Conservation (phyloP, 2,888 invertebrate species). For the Parapristionchus giblindavisi region DNA sequence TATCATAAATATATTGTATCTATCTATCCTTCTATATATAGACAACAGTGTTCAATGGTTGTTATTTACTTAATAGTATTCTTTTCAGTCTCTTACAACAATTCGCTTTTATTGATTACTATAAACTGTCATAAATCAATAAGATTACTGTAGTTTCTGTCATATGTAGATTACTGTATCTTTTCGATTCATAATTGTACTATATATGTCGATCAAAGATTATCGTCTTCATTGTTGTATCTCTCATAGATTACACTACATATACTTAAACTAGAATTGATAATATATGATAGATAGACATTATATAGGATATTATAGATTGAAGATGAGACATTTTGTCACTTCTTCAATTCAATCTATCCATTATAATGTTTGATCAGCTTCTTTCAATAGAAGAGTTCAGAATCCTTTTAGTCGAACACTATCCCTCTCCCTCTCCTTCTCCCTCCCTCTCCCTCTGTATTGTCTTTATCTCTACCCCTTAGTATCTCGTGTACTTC, state of each 20-base stretch:
- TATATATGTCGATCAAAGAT: background rate
- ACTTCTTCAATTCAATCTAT: no score
- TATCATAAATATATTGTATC: no score
- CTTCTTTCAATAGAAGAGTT: background rate
- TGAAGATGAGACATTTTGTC: no score
- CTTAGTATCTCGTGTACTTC: background rate
- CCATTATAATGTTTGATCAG: background rate
- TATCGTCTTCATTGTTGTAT: background rate
- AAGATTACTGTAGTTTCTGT: background rate
- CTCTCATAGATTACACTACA: background rate
- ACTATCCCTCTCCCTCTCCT: background rate
- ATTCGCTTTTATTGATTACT: background rate
- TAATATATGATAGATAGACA: background rate
- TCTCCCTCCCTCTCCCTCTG: background rate
- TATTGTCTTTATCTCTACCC: conserved; percentile 1
- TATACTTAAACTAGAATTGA: background rate
- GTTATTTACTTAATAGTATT: background rate
- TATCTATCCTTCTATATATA: no score
- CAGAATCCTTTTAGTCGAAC: background rate
- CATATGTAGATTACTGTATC: background rate
- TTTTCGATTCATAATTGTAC: background rate
- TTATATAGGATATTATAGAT: no score
- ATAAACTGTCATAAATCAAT: background rate
- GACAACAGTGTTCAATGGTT: no score
- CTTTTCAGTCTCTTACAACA: background rate